A percentile compares a stretch with the other conserved stretches of the same genome.
Conservation (phyloP, 1,140 invertebrate species). For the Drosophila pseudoobscura region DNA sequence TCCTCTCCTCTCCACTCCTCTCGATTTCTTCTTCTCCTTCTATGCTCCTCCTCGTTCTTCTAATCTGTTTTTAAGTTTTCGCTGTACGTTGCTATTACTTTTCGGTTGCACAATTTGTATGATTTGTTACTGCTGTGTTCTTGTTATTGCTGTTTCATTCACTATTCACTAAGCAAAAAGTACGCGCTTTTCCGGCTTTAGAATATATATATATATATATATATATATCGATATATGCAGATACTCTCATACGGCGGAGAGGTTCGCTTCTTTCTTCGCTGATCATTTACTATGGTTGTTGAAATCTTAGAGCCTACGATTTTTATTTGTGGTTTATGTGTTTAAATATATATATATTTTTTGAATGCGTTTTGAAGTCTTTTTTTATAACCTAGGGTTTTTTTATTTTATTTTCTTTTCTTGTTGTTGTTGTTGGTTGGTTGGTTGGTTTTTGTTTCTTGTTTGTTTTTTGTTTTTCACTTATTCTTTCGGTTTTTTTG, state of each 20-base stretch:
- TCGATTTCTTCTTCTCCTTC: conserved; percentile 10
- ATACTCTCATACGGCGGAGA: conserved; percentile 1
- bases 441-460: conserved; percentile 37
- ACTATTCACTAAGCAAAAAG: conserved; percentile 75
- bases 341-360: conserved; percentile 63
- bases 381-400: conserved; percentile 80
- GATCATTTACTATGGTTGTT: conserved; percentile 65
- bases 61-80: conserved; percentile 39
- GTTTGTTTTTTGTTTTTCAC: conserved; percentile 38
- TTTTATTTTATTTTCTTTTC: conserved; percentile 47
- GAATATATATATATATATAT: conserved; percentile 46
- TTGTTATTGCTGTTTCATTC: conserved; percentile 76
- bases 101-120: conserved; percentile 75
- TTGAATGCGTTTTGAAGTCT: conserved; percentile 79
- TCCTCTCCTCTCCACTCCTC: conserved; percentile 10
- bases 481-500: conserved; percentile 42
- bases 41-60: conserved; percentile 17
- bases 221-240: conserved; percentile 49
- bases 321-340: conserved; percentile 46
- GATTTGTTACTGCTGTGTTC: conserved; percentile 38
- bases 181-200: conserved; percentile 63
- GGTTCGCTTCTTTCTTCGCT: conserved; percentile 17
- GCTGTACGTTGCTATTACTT: conserved; percentile 74
- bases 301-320: conserved; percentile 65
- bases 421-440: conserved; percentile 51